Conservation (phyloP, 2,888 invertebrate genomes). For the Pharmacophagus antenor region DNA sequence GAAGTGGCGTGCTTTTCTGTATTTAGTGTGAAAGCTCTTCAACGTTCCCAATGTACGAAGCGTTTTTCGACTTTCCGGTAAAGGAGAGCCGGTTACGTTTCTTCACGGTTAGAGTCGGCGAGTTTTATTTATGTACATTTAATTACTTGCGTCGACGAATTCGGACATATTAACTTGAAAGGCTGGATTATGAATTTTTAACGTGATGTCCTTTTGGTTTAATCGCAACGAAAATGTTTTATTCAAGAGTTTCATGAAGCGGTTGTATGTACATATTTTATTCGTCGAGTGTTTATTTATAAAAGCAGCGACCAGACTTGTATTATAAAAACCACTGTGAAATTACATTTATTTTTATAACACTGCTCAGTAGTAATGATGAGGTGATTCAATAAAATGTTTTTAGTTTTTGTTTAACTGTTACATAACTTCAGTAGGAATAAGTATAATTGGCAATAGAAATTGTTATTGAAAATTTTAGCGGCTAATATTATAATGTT, state of each 20-base stretch:
- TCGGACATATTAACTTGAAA: constrained; percentile 18
- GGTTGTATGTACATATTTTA: constrained; percentile 13
- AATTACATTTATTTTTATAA: neutral
- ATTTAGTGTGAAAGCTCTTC: constrained; percentile 16
- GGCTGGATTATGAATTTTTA: constrained; percentile 20
- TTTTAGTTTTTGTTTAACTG: no score
- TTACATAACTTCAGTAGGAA: no score
- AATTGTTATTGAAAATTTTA: no score
- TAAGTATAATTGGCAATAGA: no score
- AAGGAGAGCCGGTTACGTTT: constrained; percentile 9
- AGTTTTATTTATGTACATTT: constrained; percentile 14
- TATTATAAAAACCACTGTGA: neutral
- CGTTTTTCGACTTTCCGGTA: neutral
- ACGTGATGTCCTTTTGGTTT: constrained; percentile 13
- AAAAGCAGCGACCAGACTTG: neutral
- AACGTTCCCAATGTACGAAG: neutral
- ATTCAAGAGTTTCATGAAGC: constrained; percentile 11
- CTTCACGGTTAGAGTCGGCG: constrained; percentile 7
- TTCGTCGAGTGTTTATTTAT: constrained; percentile 10
- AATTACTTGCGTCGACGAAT: constrained; percentile 3
- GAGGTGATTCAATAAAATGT: neutral
- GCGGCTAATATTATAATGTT: no score
- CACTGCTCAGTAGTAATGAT: neutral
- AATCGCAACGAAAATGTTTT: constrained; percentile 12
- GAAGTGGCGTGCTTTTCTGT: constrained; percentile 22